Conservation (phyloP, 1,140 invertebrate species). For the Melipona quadrifasciata region DNA sequence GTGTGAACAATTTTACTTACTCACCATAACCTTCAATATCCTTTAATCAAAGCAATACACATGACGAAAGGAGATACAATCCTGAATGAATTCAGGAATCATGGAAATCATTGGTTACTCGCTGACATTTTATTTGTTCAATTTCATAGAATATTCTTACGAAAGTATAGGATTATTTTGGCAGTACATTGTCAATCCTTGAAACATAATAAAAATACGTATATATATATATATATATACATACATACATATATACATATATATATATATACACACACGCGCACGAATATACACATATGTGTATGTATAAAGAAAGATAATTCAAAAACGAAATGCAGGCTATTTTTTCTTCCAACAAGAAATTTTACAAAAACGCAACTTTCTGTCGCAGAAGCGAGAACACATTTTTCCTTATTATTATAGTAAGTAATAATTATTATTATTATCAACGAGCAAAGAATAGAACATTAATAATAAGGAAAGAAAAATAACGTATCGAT, state of each 20-base stretch:
- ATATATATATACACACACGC: background rate
- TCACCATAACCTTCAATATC: background rate
- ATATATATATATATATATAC: background rate
- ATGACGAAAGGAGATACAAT: background rate
- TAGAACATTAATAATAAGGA: slow-evolving; percentile 5
- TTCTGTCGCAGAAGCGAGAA: background rate
- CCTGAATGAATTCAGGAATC: background rate
- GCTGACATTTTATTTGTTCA: slow-evolving; percentile 54
- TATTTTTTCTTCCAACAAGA: background rate
- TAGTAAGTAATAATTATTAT: slow-evolving; percentile 13
- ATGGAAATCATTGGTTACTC: slow-evolving; percentile 28
- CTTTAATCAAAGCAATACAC: background rate
- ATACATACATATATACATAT: no score
- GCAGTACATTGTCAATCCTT: slow-evolving; percentile 34
- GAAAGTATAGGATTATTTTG: slow-evolving; percentile 42
- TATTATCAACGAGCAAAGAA: slow-evolving; percentile 49
- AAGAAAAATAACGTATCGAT: slow-evolving; percentile 12
- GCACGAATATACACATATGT: background rate
- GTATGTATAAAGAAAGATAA: background rate
- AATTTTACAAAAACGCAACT: background rate
- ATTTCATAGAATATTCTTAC: slow-evolving; percentile 43
- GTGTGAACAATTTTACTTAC: slow-evolving; percentile 30
- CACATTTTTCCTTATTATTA: background rate
- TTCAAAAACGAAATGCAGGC: background rate
- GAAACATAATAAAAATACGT: slow-evolving; percentile 9